phyloP scores from a whole-genome alignment of 2,797 vertebrate species.

The Semaprochilodus insignis region DNA sequence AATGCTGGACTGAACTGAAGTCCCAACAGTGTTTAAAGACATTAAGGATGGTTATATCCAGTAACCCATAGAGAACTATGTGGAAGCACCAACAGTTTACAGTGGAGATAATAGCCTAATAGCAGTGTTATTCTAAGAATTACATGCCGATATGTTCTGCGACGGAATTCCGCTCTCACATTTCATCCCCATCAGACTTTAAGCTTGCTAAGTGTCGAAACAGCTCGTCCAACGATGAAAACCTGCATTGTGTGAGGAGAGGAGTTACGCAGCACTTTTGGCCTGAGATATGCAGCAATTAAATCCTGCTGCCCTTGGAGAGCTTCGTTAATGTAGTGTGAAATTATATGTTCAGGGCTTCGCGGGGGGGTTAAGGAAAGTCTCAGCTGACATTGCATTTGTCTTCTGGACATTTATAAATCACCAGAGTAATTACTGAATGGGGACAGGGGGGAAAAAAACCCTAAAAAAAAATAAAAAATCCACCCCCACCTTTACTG shows the following conservation, averaged over 20 bases:
- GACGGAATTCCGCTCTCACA: constrained; percentile 36
- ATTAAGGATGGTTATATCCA: background rate
- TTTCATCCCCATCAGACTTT: constrained; percentile 35
- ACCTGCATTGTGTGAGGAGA: constrained; percentile 38
- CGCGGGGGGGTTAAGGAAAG: constrained; percentile 30
- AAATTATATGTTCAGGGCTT: constrained; percentile 61
- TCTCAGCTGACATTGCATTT: constrained; percentile 62
- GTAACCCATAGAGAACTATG: background rate
- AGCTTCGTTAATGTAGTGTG: constrained; percentile 60
- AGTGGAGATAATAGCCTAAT: background rate
- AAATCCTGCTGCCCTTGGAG: constrained; percentile 50
- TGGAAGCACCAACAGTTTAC: constrained; percentile 14
- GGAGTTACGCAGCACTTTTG: constrained; percentile 58
- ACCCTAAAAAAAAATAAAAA: background rate
- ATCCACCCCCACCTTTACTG: constrained; percentile 46
- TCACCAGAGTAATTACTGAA: constrained; percentile 64
- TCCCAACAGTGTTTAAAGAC: background rate
- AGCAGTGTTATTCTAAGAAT: constrained; percentile 39
- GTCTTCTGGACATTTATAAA: constrained; percentile 65
- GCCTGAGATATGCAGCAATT: constrained; percentile 56
- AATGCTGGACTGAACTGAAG: background rate
- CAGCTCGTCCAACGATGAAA: constrained; percentile 41
- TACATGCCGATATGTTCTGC: constrained; percentile 31
- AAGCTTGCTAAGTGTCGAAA: constrained; percentile 48
- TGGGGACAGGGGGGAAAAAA: background rate